These are phyloP conservation scores for Arctopsyche grandis DNA, from an alignment of 1,140 invertebrate genomes.

Conservation along the genomic window DNA sequence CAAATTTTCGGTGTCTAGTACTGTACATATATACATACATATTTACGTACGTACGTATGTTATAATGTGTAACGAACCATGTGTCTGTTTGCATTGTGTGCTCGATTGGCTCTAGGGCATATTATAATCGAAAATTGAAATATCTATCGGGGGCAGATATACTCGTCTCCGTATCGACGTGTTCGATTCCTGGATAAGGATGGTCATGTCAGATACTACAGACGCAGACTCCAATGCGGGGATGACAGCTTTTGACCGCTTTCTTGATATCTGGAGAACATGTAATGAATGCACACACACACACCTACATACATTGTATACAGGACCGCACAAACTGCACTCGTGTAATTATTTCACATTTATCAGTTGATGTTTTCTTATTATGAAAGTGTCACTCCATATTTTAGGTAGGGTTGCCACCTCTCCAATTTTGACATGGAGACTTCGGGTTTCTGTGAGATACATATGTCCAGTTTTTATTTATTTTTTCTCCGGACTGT, in stretches of 20 bases:
- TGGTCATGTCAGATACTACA: slow-evolving; percentile 44
- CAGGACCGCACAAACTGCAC: too few relatives aligned
- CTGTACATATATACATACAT: not conserved
- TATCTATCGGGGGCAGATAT: slow-evolving; percentile 44
- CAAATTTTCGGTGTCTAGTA: too few relatives aligned
- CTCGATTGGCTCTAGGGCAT: not conserved
- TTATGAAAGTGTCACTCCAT: too few relatives aligned
- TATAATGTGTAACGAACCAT: too few relatives aligned
- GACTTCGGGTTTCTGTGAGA: too few relatives aligned
- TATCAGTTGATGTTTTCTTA: too few relatives aligned
- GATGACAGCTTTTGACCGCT: slow-evolving; percentile 50
- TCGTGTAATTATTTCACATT: too few relatives aligned
- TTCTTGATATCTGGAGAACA: slow-evolving; percentile 16
- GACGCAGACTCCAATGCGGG: slow-evolving; percentile 43
- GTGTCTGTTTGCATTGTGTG: not conserved
- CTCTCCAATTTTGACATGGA: too few relatives aligned
- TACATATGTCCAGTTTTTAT: too few relatives aligned
- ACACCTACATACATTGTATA: too few relatives aligned
- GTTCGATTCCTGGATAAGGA: slow-evolving; percentile 44
- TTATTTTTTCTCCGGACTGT: too few relatives aligned
- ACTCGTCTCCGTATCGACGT: slow-evolving; percentile 45
- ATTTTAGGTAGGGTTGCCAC: too few relatives aligned
- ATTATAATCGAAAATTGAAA: slow-evolving; percentile 50
- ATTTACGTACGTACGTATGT: not conserved
- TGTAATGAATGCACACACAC: not conserved